Base-by-base conservation (phyloP, 2,797 vertebrate genomes). In the Vultur gryphus region DNA sequence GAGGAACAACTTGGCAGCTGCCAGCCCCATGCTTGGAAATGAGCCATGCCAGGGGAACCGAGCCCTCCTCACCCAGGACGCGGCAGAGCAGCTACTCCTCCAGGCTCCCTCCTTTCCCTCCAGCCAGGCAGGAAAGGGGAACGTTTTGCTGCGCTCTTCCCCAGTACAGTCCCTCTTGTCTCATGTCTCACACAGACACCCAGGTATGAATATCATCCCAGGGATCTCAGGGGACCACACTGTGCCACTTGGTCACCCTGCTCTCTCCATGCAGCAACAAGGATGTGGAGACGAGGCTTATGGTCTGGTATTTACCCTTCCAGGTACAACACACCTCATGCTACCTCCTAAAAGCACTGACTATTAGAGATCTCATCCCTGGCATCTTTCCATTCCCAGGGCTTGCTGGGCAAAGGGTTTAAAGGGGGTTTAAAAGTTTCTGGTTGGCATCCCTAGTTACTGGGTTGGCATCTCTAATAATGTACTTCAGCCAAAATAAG, bases 61-160 rank as follows among this genome's bases (percentile, higher is more conserved):
- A 88, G 33, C 3, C 23, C 7, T 41, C 11, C 39, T 70, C 33
- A 43, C 28, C 29, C 33, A 52, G 44, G 21, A 25, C 2, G 9
- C 24, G 15, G 29, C n/a, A 91, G 54, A 76, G 13, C 9, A 61
- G 13, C 35, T 66, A 33, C 7, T 46, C 5, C 26, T 39, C 1
- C 0, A 1, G 9, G 16, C 24, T 69, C 20, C 18, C 23, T 86
- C 19, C 28, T 55, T 61, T 73, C 19, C 35, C 10, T 71, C 23
- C 41, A 64, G 8, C 10, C 35, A n/a, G 28, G 43, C 11, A 76
- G 73, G 24, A 49, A 37, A 18, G 35, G 7, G 7, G 25, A 59
- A 6, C 0, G 0, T 28, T 79, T 58, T 24, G 10, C 57, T 52
- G 11, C 0, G 0, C 7, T 41, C 12, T 44, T 75, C 16, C 37